Conservation (phyloP, 1,140 invertebrate species). For the Bicyclus anynana region DNA sequence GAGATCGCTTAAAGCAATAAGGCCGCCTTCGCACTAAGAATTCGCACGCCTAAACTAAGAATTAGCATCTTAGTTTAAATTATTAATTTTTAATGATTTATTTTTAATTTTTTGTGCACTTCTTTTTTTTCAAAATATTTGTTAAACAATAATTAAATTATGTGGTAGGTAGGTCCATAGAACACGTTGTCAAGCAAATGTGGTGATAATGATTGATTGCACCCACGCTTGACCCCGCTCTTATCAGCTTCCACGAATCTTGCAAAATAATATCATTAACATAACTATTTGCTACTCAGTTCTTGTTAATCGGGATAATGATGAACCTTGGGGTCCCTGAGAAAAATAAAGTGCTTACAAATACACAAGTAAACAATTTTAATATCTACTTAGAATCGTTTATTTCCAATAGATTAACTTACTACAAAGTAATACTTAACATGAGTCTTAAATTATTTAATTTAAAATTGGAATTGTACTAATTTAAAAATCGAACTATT, state of each 20-base stretch:
- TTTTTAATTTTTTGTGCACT: too few relatives aligned
- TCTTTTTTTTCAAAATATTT: too few relatives aligned
- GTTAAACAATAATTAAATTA: too few relatives aligned
- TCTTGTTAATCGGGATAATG: background rate
- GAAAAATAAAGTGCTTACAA: too few relatives aligned
- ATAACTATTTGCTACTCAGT: background rate
- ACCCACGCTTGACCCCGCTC: conserved; percentile 33
- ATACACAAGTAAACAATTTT: background rate
- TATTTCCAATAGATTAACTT: conserved; percentile 4
- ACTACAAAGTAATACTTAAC: background rate
- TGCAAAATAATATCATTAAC: conserved; percentile 15
- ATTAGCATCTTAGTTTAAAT: too few relatives aligned
- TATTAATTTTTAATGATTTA: too few relatives aligned
- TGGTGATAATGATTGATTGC: background rate
- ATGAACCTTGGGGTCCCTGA: background rate
- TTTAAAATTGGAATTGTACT: conserved; percentile 5
- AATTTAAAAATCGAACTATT: background rate
- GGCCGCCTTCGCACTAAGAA: too few relatives aligned
- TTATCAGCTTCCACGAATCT: conserved; percentile 35
- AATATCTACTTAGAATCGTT: background rate
- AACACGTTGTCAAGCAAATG: background rate
- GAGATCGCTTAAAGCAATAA: too few relatives aligned
- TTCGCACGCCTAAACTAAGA: too few relatives aligned
- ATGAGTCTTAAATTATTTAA: conserved; percentile 21
- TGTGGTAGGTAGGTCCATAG: too few relatives aligned